Base-by-base conservation (phyloP, 2,113 vertebrate species). In the Chaenogobius annularis region DNA sequence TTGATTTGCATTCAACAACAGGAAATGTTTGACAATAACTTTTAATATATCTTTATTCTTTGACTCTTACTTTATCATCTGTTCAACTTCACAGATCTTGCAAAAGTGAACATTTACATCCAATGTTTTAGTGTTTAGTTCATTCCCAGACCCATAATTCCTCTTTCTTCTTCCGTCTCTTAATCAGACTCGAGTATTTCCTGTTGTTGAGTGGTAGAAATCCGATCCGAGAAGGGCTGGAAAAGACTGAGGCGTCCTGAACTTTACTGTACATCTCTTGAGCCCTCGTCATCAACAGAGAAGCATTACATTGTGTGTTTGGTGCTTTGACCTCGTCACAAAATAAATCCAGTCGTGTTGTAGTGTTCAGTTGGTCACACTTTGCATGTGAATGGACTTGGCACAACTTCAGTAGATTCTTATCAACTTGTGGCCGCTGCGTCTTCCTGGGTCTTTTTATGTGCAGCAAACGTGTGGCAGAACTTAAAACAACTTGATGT, bases 161-260 rank as follows among this genome's bases (percentile, higher is more conserved):
- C 44, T 9, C 44, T 46, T 11, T 50, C 70, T 19, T 1, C 1
- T 20, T 44, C 12, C 1, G 35, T n/a, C 35, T 13, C 35, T 63
- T 19, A 40, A 72, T 55, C 2, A 74, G 73, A 62, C 71, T n/a
- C 12, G 46, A 50, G 31, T 11, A 69, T 71, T 70, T 71, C 14
- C 35, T 61, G 68, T 44, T 59, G 56, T 44, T 59, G 56, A 37
- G 61, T 70, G 66, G n/a, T 64, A 40, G 64, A 77, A 74, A 74
- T 69, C 7, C 69, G 58, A 83, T 35, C 77, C 2, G 10, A 58
- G 43, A n/a, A 19, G 17, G n/a, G n/a, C 61, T 20, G 54, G 37
- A 58, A 58, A 69, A 46, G 43, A 65, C 59, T 35, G 43, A 26
- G 17, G 19, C 66, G 69, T 73, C 55, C 64, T 31, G 63, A 15